Evolutionary conservation across 30 jellyfish, hydroid and myxozoan species (phyloP), one percentile per base, ranked within the genome.

Genomic region (Mastigias papua): DNA sequence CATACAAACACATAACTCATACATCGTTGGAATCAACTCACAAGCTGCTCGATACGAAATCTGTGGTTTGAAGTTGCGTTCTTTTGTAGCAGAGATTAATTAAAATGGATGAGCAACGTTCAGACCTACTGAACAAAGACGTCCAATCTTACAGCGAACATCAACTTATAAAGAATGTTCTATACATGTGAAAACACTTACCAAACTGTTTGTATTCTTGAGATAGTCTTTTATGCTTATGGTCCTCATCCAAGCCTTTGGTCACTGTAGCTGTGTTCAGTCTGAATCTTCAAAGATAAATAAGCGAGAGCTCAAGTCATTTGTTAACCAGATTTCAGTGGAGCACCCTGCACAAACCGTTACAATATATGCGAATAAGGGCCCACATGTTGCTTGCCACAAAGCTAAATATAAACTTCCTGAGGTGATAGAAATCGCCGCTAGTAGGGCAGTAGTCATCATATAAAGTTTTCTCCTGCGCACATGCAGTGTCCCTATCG

Each of bases 351-450:
- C 81, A 35, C 62, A 62, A 72, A 26, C 81, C 63, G 90, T 32
- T 80, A 85, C 72, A 72, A 60, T 69, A 88, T 73, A 60, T 32
- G 22, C 50, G 90, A 73, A 21, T 19, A 76, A 73, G 23, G 34
- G 73, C 60, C 61, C 76, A 30, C 92, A 75, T 37, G 83, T 50
- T 85, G 88, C 54, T 37, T 37, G 76, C 94, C 88, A 57, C 86
- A 30, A 60, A 28, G 88, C 94, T 85, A 85, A 73, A 72, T 72
- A 72, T 85, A 85, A 85, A 85, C 94, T 85, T 85, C 88, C 83
- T 73, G 83, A 85, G 88, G 94, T 85, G 88, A 34, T 51, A 64
- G 28, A 29, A 73, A 85, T 85, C 94, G 62, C 94, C 82, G 67
- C 76, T 62, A 42, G 74, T 61, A 73, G 48, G 71, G 5, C 54